phyloP scores from a whole-genome alignment of 2,113 vertebrate genomes.

The Recurvirostra avosetta region DNA sequence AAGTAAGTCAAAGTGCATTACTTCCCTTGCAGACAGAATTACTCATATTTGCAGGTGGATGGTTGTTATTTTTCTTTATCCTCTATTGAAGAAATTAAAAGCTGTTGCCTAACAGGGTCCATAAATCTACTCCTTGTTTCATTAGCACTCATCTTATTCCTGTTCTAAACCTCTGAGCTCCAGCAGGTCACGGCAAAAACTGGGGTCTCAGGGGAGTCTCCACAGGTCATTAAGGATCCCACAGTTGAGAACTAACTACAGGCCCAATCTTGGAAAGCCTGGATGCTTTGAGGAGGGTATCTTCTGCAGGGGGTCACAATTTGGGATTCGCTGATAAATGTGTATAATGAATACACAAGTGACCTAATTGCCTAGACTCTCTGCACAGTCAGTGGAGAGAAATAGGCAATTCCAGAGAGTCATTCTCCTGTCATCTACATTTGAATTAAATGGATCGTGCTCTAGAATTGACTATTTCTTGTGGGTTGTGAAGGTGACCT shows the following conservation, averaged over 20 bases:
- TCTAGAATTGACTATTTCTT: background rate
- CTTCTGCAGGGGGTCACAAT: background rate
- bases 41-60: background rate
- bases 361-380: background rate
- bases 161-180: background rate
- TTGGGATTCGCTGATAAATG: background rate
- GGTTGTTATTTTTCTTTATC: background rate
- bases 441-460: background rate
- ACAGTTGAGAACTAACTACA: background rate
- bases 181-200: background rate
- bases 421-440: background rate
- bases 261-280: fast-evolving
- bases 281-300: background rate
- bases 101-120: background rate
- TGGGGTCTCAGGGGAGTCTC: no score
- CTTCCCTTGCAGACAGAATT: background rate
- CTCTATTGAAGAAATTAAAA: background rate
- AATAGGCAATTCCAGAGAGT: background rate
- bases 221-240: background rate
- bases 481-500: conserved; percentile 19
- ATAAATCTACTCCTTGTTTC: background rate
- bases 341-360: background rate
- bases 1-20: background rate
- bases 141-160: background rate
- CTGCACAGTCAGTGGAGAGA: background rate